phyloP scores from a whole-genome alignment of 2,113 vertebrate genomes.

The Tetrao urogallus region DNA sequence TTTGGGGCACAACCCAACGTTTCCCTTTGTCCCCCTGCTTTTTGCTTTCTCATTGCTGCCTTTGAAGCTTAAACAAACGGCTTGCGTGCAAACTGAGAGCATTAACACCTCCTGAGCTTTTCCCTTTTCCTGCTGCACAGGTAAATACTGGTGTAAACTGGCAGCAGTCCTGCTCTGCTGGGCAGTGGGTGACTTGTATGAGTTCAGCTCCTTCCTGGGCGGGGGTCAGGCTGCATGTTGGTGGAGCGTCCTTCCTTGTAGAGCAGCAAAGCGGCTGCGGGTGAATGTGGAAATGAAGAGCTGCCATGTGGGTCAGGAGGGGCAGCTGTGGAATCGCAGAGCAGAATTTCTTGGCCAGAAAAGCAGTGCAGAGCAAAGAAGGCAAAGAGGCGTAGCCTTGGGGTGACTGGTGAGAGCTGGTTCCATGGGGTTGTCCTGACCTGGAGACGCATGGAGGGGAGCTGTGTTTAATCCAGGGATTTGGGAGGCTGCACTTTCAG shows the following conservation, averaged over 20 bases:
- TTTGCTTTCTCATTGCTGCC: neutral
- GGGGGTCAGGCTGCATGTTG: neutral
- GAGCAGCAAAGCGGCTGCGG: neutral
- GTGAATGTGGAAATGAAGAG: neutral
- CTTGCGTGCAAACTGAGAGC: neutral
- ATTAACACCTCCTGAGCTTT: neutral
- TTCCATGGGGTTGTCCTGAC: neutral
- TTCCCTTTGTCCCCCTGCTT: neutral
- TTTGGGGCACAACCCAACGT: neutral
- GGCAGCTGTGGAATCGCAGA: neutral
- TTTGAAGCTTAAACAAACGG: neutral
- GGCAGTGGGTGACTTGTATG: neutral
- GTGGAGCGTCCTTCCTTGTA: rapidly evolving
- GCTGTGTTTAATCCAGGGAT: neutral
- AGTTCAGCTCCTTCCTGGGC: neutral
- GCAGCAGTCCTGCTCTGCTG: neutral
- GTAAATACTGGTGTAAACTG: neutral
- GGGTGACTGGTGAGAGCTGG: neutral
- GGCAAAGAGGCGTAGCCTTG: neutral
- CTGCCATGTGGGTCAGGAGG: neutral
- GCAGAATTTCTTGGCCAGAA: neutral
- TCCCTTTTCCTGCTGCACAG: neutral
- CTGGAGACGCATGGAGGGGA: rapidly evolving
- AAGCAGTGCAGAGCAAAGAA: neutral
- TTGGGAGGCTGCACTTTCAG: neutral